Evolutionary conservation across 2,888 invertebrate genomes (phyloP).

Genomic region (Leptura quadrifasciata): DNA sequence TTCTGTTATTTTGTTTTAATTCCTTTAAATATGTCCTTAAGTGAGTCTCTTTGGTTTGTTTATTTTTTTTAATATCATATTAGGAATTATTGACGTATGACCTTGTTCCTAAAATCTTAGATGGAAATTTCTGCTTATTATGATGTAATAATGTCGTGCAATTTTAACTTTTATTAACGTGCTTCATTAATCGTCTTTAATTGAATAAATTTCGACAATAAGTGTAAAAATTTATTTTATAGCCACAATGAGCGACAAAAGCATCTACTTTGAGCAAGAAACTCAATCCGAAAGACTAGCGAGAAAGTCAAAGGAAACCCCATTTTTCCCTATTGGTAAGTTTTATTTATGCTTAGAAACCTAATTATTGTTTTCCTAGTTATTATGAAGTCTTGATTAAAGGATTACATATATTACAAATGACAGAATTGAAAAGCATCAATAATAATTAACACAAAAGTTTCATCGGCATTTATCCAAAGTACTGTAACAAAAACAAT

Average conservation of each 20-base stretch:
- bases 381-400: too few species aligned
- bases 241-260: constrained; percentile 32
- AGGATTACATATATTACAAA: too few species aligned
- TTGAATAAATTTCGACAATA: too few species aligned
- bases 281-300: constrained; percentile 77
- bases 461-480: too few species aligned
- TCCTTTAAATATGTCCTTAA: constrained; percentile 32
- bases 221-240: constrained; percentile 3
- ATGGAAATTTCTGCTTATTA: constrained; percentile 15
- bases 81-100: constrained; percentile 11
- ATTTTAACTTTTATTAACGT: background rate
- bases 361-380: too few species aligned
- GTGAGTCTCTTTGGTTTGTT: constrained; percentile 32
- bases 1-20: constrained; percentile 26
- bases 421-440: too few species aligned
- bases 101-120: background rate
- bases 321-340: constrained; percentile 84
- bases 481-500: too few species aligned
- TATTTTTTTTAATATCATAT: constrained; percentile 8
- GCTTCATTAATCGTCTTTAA: background rate
- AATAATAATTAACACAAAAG: too few species aligned
- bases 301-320: constrained; percentile 83
- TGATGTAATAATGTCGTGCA: constrained; percentile 14
- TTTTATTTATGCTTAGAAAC: background rate
- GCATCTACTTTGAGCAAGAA: constrained; percentile 72